Conservation (phyloP, 2,113 vertebrate species). For the Perca schrenkii region DNA sequence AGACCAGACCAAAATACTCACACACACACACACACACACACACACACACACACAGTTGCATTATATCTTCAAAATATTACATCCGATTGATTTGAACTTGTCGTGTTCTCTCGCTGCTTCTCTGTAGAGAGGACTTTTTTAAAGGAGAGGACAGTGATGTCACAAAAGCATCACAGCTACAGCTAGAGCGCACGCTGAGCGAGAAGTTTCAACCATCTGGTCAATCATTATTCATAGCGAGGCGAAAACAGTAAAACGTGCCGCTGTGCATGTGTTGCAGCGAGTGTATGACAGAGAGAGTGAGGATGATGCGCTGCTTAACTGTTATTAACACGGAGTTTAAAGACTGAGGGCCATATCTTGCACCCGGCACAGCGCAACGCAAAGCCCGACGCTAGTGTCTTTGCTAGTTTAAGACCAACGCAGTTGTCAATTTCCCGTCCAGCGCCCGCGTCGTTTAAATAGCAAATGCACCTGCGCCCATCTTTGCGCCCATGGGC, state of each 20-base stretch:
- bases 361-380: no score
- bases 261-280: slow-evolving; percentile 61
- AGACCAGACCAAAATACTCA: slow-evolving; percentile 63
- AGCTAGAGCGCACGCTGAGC: slow-evolving; percentile 64
- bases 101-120: slow-evolving; percentile 18
- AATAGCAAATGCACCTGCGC: no score
- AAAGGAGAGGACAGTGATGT: slow-evolving; percentile 51
- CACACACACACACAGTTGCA: background rate
- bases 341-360: no score
- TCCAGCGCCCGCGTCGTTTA: no score
- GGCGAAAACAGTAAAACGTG: slow-evolving; percentile 65
- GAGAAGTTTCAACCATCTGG: slow-evolving; percentile 74
- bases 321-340: slow-evolving; percentile 14
- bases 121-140: slow-evolving; percentile 29
- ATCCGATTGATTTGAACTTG: slow-evolving; percentile 42
- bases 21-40: slow-evolving; percentile 21
- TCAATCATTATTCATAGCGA: slow-evolving; percentile 70
- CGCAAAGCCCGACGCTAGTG: no score
- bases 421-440: no score
- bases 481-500: no score
- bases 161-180: slow-evolving; percentile 43
- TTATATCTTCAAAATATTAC: slow-evolving; percentile 39
- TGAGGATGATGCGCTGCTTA: slow-evolving; percentile 21
- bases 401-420: no score
- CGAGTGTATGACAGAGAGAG: slow-evolving; percentile 29